Base-by-base conservation (phyloP, 2,797 vertebrate genomes). In the Denticeps clupeoides region DNA sequence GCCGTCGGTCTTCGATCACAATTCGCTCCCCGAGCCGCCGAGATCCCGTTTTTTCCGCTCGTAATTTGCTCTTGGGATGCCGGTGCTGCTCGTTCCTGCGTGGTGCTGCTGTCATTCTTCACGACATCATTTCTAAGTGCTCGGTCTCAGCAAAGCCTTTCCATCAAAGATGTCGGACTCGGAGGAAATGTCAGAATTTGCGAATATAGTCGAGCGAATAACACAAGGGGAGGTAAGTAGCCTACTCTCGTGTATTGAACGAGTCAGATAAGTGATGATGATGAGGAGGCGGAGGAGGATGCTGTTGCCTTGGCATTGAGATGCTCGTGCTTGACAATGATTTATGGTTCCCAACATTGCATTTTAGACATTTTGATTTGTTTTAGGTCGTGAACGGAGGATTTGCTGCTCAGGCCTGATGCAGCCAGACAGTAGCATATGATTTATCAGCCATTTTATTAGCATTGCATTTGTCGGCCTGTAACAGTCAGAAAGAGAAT, bases 141-240 rank as follows among this genome's bases (percentile, higher is more conserved):
- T 10, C 5, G 31, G n/a, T 12, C 28, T 31, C 16, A 4, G 38
- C 4, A n/a, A n/a, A 8, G 4, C 8, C 38, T 35, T 9, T 3
- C 38, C 1, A 16, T 38, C 35, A 38, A 57, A 51, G 74, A 90
- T 90, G 88, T 88, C 82, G 46, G 80, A 76, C 53, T 73, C 84
- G 0, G 82, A 80, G 44, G 87, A 87, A 5, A 65, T 82, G 24
- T 51, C 74, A 23, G 84, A 86, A 68, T 93, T 95, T 59, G 79
- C 74, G 60, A 92, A 86, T 73, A 82, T 95, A 65, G 69, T 89
- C 78, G 89, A 92, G 62, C 65, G 89, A 53, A 74, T 97, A 59
- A 82, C 84, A 62, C 67, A 70, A 50, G 89, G 83, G 62, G 86
- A 92, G 93, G 91, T 96, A 73, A 80, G 89, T 6, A 6, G 11